Evolutionary conservation across 2,888 invertebrate species (phyloP).

Genomic region (Troides helena): DNA sequence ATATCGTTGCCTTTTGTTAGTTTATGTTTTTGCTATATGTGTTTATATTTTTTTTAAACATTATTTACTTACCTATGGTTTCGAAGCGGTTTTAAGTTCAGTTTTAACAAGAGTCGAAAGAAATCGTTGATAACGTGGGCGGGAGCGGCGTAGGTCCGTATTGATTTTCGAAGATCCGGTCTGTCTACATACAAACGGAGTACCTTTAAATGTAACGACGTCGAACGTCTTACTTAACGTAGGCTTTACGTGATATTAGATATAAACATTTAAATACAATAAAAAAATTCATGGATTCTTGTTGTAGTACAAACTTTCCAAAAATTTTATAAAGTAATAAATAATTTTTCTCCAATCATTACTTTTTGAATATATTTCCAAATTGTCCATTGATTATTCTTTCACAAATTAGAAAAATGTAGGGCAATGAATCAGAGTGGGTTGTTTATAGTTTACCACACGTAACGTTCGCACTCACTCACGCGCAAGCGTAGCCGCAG

Average conservation of each 20-base stretch:
- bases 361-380: neutral
- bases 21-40: neutral
- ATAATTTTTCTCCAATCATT: too few relatives aligned
- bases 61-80: neutral
- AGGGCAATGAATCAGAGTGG: conserved; percentile 23
- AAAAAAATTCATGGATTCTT: neutral
- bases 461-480: conserved; percentile 19
- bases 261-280: neutral
- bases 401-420: conserved; percentile 20
- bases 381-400: neutral
- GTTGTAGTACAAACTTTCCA: neutral
- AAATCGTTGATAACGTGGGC: conserved; percentile 33
- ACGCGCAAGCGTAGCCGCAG: conserved; percentile 5
- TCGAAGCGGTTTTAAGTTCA: neutral
- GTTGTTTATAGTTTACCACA: conserved; percentile 26
- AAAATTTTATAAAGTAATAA: too few relatives aligned
- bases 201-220: conserved; percentile 1
- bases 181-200: conserved; percentile 16
- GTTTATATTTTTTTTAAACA: neutral
- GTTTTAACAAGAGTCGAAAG: conserved; percentile 7
- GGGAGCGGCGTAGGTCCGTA: conserved; percentile 35
- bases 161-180: conserved; percentile 37
- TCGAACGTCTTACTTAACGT: neutral
- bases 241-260: neutral
- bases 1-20: too few relatives aligned